phyloP scores from a whole-genome alignment of 2,113 vertebrate species.

The Deroptyus accipitrinus region DNA sequence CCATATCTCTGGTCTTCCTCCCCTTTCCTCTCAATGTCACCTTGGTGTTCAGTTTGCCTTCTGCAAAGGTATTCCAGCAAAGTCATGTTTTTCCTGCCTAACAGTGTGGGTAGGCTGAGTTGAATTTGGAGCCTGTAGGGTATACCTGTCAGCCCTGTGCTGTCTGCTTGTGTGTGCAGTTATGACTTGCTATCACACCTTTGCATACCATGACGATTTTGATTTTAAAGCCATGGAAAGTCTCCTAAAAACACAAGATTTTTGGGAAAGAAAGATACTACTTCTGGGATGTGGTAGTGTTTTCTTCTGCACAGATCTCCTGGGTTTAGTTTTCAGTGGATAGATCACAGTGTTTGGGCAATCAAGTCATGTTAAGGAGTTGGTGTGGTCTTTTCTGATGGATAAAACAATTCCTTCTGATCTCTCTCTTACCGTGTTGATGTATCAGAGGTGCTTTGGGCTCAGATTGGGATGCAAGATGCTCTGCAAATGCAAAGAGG shows the following conservation, averaged over 20 bases:
- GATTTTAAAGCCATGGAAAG: neutral
- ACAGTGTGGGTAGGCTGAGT: accelerated
- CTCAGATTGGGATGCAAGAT: neutral
- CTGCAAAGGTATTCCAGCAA: neutral
- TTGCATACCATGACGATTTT: accelerated
- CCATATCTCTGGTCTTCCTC: neutral
- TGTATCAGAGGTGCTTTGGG: neutral
- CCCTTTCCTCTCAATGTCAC: neutral
- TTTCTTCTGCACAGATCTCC: accelerated
- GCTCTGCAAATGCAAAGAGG: constrained; percentile 9
- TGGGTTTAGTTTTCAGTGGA: neutral
- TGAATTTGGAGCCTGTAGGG: neutral
- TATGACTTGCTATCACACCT: neutral
- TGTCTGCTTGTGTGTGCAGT: neutral
- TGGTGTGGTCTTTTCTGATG: neutral
- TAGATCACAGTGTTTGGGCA: accelerated
- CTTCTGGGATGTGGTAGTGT: neutral
- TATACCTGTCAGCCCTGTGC: neutral
- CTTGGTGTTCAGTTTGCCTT: neutral
- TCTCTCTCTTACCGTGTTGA: neutral
- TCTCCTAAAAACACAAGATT: neutral
- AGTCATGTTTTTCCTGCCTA: neutral
- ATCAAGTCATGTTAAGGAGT: neutral
- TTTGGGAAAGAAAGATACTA: accelerated
- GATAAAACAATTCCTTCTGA: neutral